Evolutionary conservation across 37 sponge, comb jelly and placozoan genomes (phyloP).

Genomic region (Eunapius fragilis): DNA sequence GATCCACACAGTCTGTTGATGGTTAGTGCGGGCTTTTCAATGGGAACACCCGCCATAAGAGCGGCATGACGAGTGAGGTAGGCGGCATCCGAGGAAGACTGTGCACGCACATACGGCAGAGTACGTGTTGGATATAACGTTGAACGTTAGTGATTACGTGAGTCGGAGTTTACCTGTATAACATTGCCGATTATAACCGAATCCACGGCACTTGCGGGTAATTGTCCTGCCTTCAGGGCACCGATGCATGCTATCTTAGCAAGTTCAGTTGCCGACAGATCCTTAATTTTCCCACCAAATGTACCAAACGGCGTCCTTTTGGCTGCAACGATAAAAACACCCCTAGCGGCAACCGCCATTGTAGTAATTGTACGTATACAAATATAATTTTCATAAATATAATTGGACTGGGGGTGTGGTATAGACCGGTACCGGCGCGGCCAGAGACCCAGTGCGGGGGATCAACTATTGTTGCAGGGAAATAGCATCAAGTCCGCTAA

Average conservation of each 20-base stretch:
- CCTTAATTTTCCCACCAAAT: slow-evolving; percentile 91
- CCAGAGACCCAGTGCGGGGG: too few species aligned
- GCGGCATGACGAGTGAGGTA: slow-evolving; percentile 89
- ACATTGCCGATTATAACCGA: slow-evolving; percentile 92
- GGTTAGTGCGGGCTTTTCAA: slow-evolving; percentile 76
- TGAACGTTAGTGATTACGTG: background rate
- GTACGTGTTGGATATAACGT: too few species aligned
- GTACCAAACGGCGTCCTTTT: slow-evolving; percentile 97
- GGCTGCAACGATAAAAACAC: slow-evolving; percentile 94
- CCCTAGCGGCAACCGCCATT: slow-evolving; percentile 48
- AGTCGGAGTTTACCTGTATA: slow-evolving; percentile 56
- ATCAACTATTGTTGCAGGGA: too few species aligned
- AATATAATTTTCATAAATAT: too few species aligned
- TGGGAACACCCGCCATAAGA: slow-evolving; percentile 81
- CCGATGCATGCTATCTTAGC: slow-evolving; percentile 69
- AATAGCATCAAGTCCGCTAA: too few species aligned
- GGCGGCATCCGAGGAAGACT: slow-evolving; percentile 84
- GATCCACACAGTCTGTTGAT: slow-evolving; percentile 97
- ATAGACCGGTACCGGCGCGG: too few species aligned
- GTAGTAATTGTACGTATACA: background rate
- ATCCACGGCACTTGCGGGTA: slow-evolving; percentile 66
- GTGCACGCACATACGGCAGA: background rate
- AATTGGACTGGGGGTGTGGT: too few species aligned
- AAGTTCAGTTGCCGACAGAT: slow-evolving; percentile 82
- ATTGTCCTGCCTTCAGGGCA: slow-evolving; percentile 79